Evolutionary conservation across 2,797 vertebrate genomes (phyloP), one percentile per base, ranked within the genome.

Genomic region (Coregonus ussuriensis): DNA sequence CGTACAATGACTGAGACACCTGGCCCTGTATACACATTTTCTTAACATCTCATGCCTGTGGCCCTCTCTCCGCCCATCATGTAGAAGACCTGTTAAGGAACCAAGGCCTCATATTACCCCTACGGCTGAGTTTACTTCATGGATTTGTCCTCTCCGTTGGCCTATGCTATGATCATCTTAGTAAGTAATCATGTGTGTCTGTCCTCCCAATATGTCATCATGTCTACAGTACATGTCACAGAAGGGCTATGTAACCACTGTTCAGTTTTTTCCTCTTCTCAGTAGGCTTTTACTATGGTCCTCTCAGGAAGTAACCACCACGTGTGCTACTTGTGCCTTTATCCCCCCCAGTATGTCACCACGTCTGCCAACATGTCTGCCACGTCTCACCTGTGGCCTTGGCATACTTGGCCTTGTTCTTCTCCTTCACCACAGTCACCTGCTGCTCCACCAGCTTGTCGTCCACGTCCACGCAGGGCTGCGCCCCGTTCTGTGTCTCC

Each of bases 381-480:
- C 4, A 1, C 15, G n/a, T 59, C 93, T 94, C 88, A 99, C 98
- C 98, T 88, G 96, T 96, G 71, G 96, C 84, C 85, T 96, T 97
- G 35, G 91, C 90, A 25, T 98, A 97, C 79, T 98, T 98, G 85
- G 93, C 83, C 0, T 95, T 98, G 87, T 96, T 96, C 83, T 93
- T 96, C 89, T 97, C 96, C 89, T 95, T 94, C 84, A 95, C 94
- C 51, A 93, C 93, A 71, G 88, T 91, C 83, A 95, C 94, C 83
- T 96, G 94, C 85, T 97, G 96, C 87, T 97, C 97, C 37, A 95
- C 91, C 88, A 96, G 89, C 37, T 95, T 97, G 89, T 99, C 97
- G 0, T 99, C 97, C 82, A 97, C 91, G 41, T 99, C 98, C 79
- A 97, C 94, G 1, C 98, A 99, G 0, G 98, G 96, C 0, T 95